phyloP scores from a whole-genome alignment of 2,888 invertebrate genomes.

The Torymus aiolomorphi region DNA sequence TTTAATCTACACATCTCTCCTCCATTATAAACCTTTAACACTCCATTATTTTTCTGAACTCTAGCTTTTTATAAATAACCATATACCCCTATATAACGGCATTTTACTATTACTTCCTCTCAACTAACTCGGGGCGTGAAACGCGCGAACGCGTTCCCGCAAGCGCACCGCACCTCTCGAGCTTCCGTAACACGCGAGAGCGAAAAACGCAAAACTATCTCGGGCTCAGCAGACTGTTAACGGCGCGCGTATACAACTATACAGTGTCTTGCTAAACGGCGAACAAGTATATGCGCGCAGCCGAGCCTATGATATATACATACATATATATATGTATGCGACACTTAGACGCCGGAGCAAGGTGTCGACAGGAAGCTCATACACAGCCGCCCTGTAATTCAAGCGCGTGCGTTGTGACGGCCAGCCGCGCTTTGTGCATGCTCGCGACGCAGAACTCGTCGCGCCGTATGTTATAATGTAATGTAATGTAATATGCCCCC shows the following conservation, averaged over 20 bases:
- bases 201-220: neutral
- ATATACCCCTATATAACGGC: too few relatives aligned
- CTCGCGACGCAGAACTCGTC: conserved; percentile 66
- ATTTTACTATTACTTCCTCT: too few relatives aligned
- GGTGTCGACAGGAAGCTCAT: conserved; percentile 60
- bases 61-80: too few relatives aligned
- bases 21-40: too few relatives aligned
- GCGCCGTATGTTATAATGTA: conserved; percentile 3
- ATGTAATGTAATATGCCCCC: conserved; percentile 67
- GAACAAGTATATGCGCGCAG: neutral
- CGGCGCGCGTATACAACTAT: neutral
- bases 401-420: conserved; percentile 67
- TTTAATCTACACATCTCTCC: too few relatives aligned
- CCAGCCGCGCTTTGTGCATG: conserved; percentile 67
- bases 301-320: too few relatives aligned
- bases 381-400: conserved; percentile 63
- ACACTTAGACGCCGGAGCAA: conserved; percentile 41
- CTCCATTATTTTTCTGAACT: too few relatives aligned
- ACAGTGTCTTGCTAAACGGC: neutral
- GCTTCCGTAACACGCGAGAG: too few relatives aligned
- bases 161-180: too few relatives aligned
- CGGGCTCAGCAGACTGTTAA: neutral
- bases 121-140: too few relatives aligned
- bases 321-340: too few relatives aligned
- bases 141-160: too few relatives aligned